phyloP scores from a whole-genome alignment of 2,113 vertebrate genomes.

The Lophius piscatorius region DNA sequence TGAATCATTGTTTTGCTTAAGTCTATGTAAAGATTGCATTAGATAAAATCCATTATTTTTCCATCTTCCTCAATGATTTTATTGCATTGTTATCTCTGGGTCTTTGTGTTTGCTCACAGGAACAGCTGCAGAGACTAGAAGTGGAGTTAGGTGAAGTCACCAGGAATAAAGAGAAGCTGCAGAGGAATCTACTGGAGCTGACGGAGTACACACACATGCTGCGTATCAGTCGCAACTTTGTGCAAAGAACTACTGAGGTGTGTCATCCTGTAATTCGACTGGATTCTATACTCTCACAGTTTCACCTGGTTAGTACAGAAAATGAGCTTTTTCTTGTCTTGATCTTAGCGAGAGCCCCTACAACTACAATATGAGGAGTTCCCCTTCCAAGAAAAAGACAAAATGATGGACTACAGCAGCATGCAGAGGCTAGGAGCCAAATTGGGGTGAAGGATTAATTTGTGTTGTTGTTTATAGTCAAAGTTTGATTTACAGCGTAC shows the following conservation, averaged over 20 bases:
- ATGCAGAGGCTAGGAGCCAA: slow-evolving; percentile 96
- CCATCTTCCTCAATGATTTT: not conserved
- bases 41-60: not conserved
- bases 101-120: slow-evolving; percentile 74
- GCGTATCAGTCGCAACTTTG: slow-evolving; percentile 86
- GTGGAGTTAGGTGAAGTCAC: slow-evolving; percentile 92
- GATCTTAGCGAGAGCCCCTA: slow-evolving; percentile 80
- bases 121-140: slow-evolving; percentile 94
- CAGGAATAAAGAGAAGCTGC: slow-evolving; percentile 94
- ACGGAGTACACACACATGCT: slow-evolving; percentile 94
- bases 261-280: not conserved
- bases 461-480: not conserved
- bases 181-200: slow-evolving; percentile 91
- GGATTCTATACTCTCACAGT: not conserved
- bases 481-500: not conserved
- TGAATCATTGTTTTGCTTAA: not conserved
- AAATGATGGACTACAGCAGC: slow-evolving; percentile 89
- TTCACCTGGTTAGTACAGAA: too few species aligned
- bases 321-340: slow-evolving; percentile 11
- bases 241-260: slow-evolving; percentile 83
- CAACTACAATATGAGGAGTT: slow-evolving; percentile 89
- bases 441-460: slow-evolving; percentile 84
- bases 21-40: not conserved
- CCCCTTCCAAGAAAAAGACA: slow-evolving; percentile 88
- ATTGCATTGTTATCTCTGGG: not conserved